phyloP scores from a whole-genome alignment of 2,888 invertebrate species.

The Plagodis pulveraria region DNA sequence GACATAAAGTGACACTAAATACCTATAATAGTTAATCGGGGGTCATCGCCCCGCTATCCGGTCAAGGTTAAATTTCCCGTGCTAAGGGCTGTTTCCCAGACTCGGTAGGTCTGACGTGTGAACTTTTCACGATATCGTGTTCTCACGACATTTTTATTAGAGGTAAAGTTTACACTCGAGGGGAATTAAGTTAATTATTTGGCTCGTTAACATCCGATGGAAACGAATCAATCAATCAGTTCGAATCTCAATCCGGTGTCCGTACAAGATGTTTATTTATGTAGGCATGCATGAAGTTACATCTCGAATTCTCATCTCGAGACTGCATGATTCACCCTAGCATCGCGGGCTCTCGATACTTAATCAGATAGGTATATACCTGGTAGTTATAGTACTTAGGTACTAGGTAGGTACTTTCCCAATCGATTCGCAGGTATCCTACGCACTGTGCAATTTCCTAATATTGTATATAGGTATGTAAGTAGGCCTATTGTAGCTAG shows the following conservation, averaged over 20 bases:
- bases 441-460: constrained; percentile 42
- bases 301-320: constrained; percentile 48
- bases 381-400: constrained; percentile 25
- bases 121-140: constrained; percentile 52
- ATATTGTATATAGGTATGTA: constrained; percentile 32
- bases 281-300: constrained; percentile 49
- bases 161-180: constrained; percentile 40
- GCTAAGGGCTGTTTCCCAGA: constrained; percentile 52
- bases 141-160: constrained; percentile 50
- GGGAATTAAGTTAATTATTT: constrained; percentile 48
- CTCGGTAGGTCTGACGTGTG: constrained; percentile 40
- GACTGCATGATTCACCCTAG: constrained; percentile 59
- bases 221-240: constrained; percentile 57
- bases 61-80: constrained; percentile 68
- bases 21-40: constrained; percentile 38
- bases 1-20: constrained; percentile 34
- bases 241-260: constrained; percentile 42
- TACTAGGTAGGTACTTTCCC: constrained; percentile 40
- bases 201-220: constrained; percentile 50
- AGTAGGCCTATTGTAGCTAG: constrained; percentile 19
- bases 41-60: constrained; percentile 69
- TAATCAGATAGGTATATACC: too few relatives aligned
- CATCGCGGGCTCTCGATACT: constrained; percentile 35
- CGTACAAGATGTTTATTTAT: constrained; percentile 57
- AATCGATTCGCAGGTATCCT: constrained; percentile 41